Evolutionary conservation across 2,888 invertebrate species (phyloP).

Genomic region (Drosophila putrida): DNA sequence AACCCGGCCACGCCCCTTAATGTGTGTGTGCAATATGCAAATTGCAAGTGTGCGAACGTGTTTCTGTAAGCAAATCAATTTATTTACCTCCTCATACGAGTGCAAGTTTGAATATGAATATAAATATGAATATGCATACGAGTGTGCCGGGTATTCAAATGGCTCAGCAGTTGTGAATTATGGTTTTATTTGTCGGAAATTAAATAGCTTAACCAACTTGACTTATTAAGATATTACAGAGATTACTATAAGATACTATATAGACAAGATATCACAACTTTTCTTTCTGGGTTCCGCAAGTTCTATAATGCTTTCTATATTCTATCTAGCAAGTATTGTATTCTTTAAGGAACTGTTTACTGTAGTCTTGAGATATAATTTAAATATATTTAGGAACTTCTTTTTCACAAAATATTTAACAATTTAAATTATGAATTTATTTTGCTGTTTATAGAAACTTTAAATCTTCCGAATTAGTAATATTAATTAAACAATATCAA

Average conservation of each 20-base stretch:
- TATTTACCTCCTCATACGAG: constrained; percentile 16
- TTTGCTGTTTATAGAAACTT: too few species aligned
- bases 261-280: neutral
- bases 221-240: neutral
- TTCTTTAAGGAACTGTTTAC: too few species aligned
- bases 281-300: too few species aligned
- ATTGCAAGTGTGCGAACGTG: constrained; percentile 58
- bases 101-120: constrained; percentile 8
- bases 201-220: neutral
- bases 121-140: constrained; percentile 2
- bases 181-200: constrained; percentile 1
- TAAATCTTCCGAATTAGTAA: too few species aligned
- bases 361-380: too few species aligned
- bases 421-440: too few species aligned
- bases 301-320: too few species aligned
- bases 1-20: constrained; percentile 40
- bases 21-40: constrained; percentile 26
- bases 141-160: neutral
- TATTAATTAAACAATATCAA: too few species aligned
- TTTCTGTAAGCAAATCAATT: constrained; percentile 61
- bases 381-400: too few species aligned
- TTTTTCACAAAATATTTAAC: too few species aligned
- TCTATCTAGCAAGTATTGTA: too few species aligned
- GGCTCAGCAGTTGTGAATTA: constrained; percentile 20
- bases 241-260: neutral